Percentiles rank a stretch among this genome's conserved stretches.
phyloP scores from a whole-genome alignment of 2,113 vertebrate species.

The Todiramphus saurophagus region DNA sequence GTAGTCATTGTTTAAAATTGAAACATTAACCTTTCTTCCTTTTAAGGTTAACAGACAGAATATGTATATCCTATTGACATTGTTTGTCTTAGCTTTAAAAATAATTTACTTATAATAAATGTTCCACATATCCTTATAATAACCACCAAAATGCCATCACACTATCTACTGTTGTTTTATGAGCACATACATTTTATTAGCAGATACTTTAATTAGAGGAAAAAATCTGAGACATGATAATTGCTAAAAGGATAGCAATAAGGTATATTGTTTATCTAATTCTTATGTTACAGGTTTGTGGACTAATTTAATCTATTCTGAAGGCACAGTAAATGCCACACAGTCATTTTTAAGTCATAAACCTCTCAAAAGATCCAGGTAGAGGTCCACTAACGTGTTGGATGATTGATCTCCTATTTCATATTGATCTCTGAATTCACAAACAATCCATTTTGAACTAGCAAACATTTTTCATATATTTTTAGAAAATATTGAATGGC shows the following conservation, averaged over 20 bases:
- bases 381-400: background rate
- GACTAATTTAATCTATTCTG: background rate
- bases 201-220: background rate
- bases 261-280: background rate
- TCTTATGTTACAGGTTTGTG: background rate
- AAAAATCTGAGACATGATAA: background rate
- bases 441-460: conserved; percentile 1
- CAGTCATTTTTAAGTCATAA: conserved; percentile 34
- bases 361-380: background rate
- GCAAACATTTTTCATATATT: conserved; percentile 18
- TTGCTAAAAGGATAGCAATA: background rate
- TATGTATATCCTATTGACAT: background rate
- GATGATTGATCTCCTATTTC: conserved; percentile 32
- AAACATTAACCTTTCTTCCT: background rate
- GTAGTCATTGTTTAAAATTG: background rate
- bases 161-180: background rate
- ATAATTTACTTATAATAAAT: background rate
- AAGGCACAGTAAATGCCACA: background rate
- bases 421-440: conserved; percentile 17
- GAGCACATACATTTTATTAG: background rate
- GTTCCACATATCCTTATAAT: background rate
- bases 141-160: background rate
- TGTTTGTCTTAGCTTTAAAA: background rate
- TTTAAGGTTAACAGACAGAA: background rate
- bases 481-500: conserved; percentile 55